Evolutionary conservation across 2,113 vertebrate genomes (phyloP), one percentile per base, ranked within the genome.

Genomic region (Phyllostomus hastatus): DNA sequence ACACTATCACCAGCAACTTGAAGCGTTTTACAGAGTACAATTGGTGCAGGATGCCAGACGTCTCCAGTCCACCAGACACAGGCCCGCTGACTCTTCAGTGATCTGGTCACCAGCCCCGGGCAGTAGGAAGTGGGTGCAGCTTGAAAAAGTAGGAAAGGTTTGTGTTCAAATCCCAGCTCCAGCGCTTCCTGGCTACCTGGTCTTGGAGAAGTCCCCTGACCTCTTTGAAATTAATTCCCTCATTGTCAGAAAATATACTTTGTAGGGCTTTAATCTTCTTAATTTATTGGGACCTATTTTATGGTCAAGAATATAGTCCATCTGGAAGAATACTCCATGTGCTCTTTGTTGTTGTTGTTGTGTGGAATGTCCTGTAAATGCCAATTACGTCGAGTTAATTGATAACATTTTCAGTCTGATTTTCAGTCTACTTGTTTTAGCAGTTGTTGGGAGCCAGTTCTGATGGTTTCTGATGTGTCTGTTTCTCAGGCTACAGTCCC

Each of bases 11-110:
- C 66, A 41, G 75, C 43, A n/a, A 64, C 38, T 12, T 1, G 2
- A 35, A 70, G 50, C 43, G 17, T 38, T 38, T 72, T 46, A n/a
- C 16, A 12, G 46, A 61, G 31, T 4, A 4, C 5, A 3, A 1
- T 6, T 31, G 35, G 31, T 15, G 10, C 19, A 0, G 1, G 41
- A 52, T 0, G 3, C 75, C 75, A n/a, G 73, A 10, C 0, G 0
- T 4, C 50, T 41, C n/a, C 6, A 31, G 17, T 28, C 11, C 41
- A 6, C 4, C 0, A 4, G 14, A 41, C 0, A 4, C 22, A 38
- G 35, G 41, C 61, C 64, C 0, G 0, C 31, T 16, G 2, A 0
- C 35, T 28, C 7, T 3, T 54, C 4, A 2, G 19, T 17, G 24
- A 41, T 6, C 1, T 1, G 35, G 61, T 17, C 15, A 35, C 26